Conservation (phyloP, 2,888 invertebrate genomes). For the Oligia latruncula region DNA sequence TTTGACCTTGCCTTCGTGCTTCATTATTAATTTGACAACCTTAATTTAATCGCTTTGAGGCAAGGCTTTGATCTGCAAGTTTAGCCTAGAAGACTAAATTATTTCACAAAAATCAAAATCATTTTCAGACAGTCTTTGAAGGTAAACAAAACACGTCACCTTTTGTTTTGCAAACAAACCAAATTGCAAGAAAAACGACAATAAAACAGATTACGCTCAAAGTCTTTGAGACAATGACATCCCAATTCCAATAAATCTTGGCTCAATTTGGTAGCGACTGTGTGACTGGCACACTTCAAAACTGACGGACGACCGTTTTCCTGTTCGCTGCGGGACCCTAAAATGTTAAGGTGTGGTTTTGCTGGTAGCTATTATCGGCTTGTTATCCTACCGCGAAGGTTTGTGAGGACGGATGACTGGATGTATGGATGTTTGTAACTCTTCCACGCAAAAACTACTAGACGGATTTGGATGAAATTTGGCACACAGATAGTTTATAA, state of each 20-base stretch:
- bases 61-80: too few relatives aligned
- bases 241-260: constrained; percentile 55
- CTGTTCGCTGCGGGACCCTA: constrained; percentile 40
- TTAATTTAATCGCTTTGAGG: background rate
- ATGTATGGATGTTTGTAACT: too few relatives aligned
- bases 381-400: too few relatives aligned
- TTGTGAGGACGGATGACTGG: too few relatives aligned
- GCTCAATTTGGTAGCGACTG: constrained; percentile 51
- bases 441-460: too few relatives aligned
- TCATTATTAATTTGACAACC: background rate
- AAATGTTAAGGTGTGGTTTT: constrained; percentile 55
- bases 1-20: background rate
- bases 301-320: constrained; percentile 45
- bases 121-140: background rate
- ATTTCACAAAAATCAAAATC: background rate
- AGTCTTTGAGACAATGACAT: constrained; percentile 34
- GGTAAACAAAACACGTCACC: background rate
- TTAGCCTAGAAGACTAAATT: too few relatives aligned
- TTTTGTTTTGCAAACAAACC: constrained; percentile 22
- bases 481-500: too few relatives aligned
- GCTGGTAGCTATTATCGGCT: background rate
- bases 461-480: too few relatives aligned
- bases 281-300: constrained; percentile 51
- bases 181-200: constrained; percentile 21
- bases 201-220: constrained; percentile 39